These are phyloP conservation scores for Pheosia gnoma DNA, from an alignment of 2,888 invertebrate species.

Conservation along the genomic window DNA sequence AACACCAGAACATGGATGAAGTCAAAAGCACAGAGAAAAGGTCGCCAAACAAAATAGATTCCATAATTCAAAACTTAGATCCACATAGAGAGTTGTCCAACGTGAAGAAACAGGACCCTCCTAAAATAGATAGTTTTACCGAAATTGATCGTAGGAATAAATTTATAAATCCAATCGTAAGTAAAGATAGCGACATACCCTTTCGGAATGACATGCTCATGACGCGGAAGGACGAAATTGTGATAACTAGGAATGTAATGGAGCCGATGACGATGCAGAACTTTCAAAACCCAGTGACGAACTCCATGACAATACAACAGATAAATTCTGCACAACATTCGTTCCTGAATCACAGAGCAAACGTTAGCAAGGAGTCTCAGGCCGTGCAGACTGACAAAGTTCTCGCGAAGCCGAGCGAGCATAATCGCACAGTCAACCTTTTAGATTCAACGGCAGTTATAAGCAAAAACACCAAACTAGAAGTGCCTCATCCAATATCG, in stretches of 20 bases:
- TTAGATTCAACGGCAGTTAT: conserved; percentile 64
- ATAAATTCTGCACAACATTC: conserved; percentile 69
- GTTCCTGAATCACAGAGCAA: conserved; percentile 67
- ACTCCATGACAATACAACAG: conserved; percentile 76
- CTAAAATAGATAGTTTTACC: conserved; percentile 65
- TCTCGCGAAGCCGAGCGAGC: conserved; percentile 62
- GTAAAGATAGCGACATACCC: conserved; percentile 66
- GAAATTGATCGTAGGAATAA: conserved; percentile 67
- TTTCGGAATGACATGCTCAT: conserved; percentile 66
- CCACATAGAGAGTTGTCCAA: conserved; percentile 61
- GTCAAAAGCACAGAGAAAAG: conserved; percentile 63
- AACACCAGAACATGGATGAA: conserved; percentile 72
- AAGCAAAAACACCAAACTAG: conserved; percentile 73
- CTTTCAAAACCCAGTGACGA: conserved; percentile 65
- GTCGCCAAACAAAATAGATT: conserved; percentile 72
- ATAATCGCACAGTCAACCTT: conserved; percentile 57
- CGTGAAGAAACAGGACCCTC: conserved; percentile 64
- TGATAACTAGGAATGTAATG: conserved; percentile 69
- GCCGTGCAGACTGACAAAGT: conserved; percentile 73
- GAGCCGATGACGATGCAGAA: conserved; percentile 66
- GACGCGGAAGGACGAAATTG: conserved; percentile 71
- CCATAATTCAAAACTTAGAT: conserved; percentile 70
- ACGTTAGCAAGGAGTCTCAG: conserved; percentile 70
- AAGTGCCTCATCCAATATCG: conserved; percentile 78
- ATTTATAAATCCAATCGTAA: conserved; percentile 51